Evolutionary conservation across 2,113 vertebrate genomes (phyloP).

Genomic region (Xyrauchen texanus): DNA sequence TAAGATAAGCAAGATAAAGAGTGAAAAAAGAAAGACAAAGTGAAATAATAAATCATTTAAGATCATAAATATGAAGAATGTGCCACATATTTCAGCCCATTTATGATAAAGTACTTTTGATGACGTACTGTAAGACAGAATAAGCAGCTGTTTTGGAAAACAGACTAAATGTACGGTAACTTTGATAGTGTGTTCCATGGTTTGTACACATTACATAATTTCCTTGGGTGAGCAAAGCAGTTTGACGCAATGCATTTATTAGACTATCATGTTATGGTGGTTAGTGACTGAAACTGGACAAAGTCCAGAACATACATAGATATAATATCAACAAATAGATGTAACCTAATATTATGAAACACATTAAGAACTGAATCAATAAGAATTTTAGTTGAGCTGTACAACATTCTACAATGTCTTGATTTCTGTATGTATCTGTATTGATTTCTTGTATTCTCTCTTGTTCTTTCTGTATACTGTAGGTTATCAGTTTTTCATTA

Average conservation of each 20-base stretch:
- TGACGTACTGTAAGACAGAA: background rate
- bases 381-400: too few species aligned
- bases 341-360: background rate
- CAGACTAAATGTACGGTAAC: background rate
- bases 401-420: too few species aligned
- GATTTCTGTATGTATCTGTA: background rate
- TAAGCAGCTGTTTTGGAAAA: background rate
- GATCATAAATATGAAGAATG: too few species aligned
- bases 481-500: background rate
- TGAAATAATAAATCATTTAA: background rate
- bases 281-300: background rate
- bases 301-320: background rate
- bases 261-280: background rate
- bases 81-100: background rate
- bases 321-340: background rate
- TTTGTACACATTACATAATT: conserved; percentile 14
- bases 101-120: background rate
- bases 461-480: background rate
- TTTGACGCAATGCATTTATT: background rate
- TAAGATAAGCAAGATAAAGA: background rate
- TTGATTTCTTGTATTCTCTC: background rate
- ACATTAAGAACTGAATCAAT: background rate
- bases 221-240: background rate
- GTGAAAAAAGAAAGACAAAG: background rate
- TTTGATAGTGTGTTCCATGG: background rate